Evolutionary conservation across 2,113 vertebrate species (phyloP), one percentile per base, ranked within the genome.

Genomic region (Willisornis vidua): DNA sequence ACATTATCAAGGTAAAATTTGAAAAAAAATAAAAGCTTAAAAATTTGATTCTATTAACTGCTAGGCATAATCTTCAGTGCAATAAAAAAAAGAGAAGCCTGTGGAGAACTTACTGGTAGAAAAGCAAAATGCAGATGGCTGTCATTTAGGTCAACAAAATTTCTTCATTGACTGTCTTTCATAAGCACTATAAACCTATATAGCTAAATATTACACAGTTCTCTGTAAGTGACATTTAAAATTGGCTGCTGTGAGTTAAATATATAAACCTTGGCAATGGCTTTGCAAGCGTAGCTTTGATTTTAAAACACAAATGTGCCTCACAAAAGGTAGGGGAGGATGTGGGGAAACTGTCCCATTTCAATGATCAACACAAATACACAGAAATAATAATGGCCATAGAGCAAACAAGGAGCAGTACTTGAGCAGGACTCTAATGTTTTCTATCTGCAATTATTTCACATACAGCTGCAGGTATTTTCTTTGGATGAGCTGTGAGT

Each of bases 151-250:
- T 58, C 33, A 57, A 87, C 94, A 48, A 65, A 68, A 76, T 86
- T 91, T 77, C 41, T 80, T 62, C n/a, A 39, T 45, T 81, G 75
- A 51, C 28, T 82, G 37, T 29, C 46, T 80, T 79, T 61, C 35
- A 55, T 6, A 73, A 59, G 78, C 59, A 90, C 54, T 93, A 49
- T 67, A 67, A 80, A 76, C 4, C 18, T 43, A 46, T 77, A 81
- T 8, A 90, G 78, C 58, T 91, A 55, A 93, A 77, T 59, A 92
- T 92, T 86, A 89, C 74, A 85, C 79, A 89, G 37, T 90, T 97
- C 70, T 97, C 87, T 49, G 46, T 18, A 61, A 97, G 28, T 90
- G 85, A 90, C 92, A 95, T 96, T 97, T 97, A 81, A 94, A 97
- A 95, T 72, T 71, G 82, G 52, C 48, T 86, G 66, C 80, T 92